Conservation (phyloP, 2,888 invertebrate genomes). For the Platycheirus rosarum region DNA sequence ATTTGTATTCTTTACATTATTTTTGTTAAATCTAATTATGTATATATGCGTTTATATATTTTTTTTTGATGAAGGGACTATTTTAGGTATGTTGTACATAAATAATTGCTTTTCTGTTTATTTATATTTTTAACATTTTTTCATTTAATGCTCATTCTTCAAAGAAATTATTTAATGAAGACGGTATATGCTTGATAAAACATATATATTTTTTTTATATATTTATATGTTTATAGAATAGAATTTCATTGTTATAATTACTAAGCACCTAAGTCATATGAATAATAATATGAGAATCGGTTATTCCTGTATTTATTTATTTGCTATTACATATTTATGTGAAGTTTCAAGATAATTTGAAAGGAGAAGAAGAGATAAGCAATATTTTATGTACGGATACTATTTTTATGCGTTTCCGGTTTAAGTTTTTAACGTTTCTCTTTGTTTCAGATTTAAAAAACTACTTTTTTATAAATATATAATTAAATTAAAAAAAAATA, state of each 20-base stretch:
- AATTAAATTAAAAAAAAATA: slow-evolving; percentile 31
- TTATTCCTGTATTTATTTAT: slow-evolving; percentile 43
- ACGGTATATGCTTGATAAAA: slow-evolving; percentile 42
- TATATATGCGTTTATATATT: slow-evolving; percentile 1
- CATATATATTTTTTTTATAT: not conserved
- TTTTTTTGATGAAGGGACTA: slow-evolving; percentile 42
- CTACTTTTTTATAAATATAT: too few relatives aligned
- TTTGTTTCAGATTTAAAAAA: slow-evolving; percentile 70
- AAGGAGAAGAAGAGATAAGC: slow-evolving; percentile 48
- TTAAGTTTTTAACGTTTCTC: slow-evolving; percentile 72
- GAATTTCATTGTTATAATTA: slow-evolving; percentile 8
- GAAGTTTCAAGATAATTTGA: slow-evolving; percentile 23
- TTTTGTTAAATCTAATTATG: slow-evolving; percentile 31
- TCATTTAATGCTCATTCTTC: not conserved
- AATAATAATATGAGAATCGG: slow-evolving; percentile 55
- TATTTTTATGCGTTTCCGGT: slow-evolving; percentile 46
- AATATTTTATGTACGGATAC: slow-evolving; percentile 47
- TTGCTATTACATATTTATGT: slow-evolving; percentile 32
- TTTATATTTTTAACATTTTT: slow-evolving; percentile 33
- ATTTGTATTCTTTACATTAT: slow-evolving; percentile 16
- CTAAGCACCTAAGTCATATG: slow-evolving; percentile 64
- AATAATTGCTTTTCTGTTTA: slow-evolving; percentile 71
- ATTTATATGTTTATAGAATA: slow-evolving; percentile 3
- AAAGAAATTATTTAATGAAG: slow-evolving; percentile 39
- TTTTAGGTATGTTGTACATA: slow-evolving; percentile 59